phyloP scores from a whole-genome alignment of 2,113 vertebrate species.

The Pseudonaja textilis region DNA sequence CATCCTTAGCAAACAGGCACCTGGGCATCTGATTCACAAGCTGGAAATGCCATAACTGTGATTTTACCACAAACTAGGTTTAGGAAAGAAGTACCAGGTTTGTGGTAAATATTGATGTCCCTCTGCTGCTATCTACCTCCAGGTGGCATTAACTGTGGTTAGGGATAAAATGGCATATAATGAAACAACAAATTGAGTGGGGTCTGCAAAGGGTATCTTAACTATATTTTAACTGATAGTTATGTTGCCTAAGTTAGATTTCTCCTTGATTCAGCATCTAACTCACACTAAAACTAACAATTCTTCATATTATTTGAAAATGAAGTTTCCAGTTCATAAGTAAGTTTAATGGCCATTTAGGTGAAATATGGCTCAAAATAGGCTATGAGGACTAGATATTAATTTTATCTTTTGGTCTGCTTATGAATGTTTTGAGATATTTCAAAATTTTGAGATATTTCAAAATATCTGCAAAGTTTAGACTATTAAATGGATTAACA shows the following conservation, averaged over 20 bases:
- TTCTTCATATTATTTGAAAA: background rate
- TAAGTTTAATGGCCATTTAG: accelerated
- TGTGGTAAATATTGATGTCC: background rate
- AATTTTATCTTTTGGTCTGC: background rate
- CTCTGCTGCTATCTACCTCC: background rate
- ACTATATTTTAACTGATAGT: background rate
- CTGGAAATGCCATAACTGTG: slow-evolving; percentile 3
- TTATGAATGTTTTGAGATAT: background rate
- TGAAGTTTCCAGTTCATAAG: background rate
- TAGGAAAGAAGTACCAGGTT: background rate
- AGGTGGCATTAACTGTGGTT: background rate
- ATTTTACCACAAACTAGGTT: background rate
- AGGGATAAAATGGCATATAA: background rate
- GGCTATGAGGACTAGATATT: slow-evolving; percentile 18
- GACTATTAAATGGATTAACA: background rate
- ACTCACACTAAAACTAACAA: no score
- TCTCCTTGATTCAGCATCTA: background rate
- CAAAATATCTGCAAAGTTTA: background rate
- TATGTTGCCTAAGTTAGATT: background rate
- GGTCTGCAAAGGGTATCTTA: background rate
- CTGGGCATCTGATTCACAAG: background rate
- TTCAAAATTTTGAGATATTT: background rate
- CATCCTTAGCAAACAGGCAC: background rate
- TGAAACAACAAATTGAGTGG: background rate
- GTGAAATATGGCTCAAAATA: background rate